These are phyloP conservation scores for Gryon sp. DNA, from an alignment of 1,140 invertebrate species.

Conservation along the genomic window DNA sequence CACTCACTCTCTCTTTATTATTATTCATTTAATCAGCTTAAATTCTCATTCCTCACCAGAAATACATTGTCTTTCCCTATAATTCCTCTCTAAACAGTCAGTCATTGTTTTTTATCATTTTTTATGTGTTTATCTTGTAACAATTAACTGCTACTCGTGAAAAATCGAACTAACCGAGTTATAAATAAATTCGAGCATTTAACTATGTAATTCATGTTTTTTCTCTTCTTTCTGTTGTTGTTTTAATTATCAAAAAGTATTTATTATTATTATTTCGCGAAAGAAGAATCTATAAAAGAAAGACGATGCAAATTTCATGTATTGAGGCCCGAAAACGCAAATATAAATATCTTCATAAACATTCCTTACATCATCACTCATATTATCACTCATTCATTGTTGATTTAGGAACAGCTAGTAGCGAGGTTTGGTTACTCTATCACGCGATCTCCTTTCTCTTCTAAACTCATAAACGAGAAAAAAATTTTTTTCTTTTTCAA, in stretches of 20 bases:
- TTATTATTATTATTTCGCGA: too few relatives aligned
- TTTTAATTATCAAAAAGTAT: too few relatives aligned
- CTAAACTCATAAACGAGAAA: conserved; percentile 69
- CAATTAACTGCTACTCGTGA: too few relatives aligned
- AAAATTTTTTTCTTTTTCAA: not conserved
- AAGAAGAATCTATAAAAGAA: conserved; percentile 42
- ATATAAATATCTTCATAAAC: conserved; percentile 71
- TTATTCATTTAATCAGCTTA: conserved; percentile 42
- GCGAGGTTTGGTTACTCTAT: conserved; percentile 79
- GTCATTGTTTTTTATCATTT: conserved; percentile 27
- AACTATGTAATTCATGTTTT: too few relatives aligned
- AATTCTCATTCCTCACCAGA: too few relatives aligned
- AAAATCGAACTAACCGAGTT: not conserved
- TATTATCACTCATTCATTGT: conserved; percentile 79
- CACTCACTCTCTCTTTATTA: conserved; percentile 3
- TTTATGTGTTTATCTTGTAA: conserved; percentile 6
- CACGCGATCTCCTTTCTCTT: conserved; percentile 77
- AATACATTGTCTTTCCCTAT: conserved; percentile 40
- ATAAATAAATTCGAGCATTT: too few relatives aligned
- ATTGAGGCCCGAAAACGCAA: conserved; percentile 62
- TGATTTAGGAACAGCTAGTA: conserved; percentile 80
- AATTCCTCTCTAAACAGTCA: conserved; percentile 36
- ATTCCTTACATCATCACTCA: conserved; percentile 72
- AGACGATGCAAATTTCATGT: conserved; percentile 42
- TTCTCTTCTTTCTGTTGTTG: too few relatives aligned